Evolutionary conservation across 2,797 vertebrate species (phyloP).

Genomic region (Triplophysa yarkandensis): DNA sequence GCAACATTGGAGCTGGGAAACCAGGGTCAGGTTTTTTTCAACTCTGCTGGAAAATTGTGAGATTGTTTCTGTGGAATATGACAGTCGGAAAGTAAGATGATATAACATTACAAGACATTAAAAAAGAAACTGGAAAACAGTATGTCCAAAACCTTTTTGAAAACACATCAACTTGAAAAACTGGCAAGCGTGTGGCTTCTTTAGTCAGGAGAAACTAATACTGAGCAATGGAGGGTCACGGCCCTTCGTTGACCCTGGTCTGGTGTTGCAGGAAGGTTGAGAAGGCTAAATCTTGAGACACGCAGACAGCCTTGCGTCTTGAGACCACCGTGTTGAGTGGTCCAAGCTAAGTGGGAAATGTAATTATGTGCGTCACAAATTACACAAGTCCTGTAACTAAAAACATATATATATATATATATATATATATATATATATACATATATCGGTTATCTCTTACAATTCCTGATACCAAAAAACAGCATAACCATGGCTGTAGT

Average conservation of each 20-base stretch:
- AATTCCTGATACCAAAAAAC: no score
- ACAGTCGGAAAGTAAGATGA: no score
- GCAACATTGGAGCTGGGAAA: slow-evolving; percentile 23
- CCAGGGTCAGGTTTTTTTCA: slow-evolving; percentile 4
- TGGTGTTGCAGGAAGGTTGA: slow-evolving; percentile 30
- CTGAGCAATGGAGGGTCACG: slow-evolving; percentile 16
- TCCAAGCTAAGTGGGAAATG: slow-evolving; percentile 42
- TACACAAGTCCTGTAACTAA: not conserved
- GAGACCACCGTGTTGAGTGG: slow-evolving; percentile 15
- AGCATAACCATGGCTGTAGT: no score
- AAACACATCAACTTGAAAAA: not conserved
- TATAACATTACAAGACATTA: no score
- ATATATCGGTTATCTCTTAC: no score
- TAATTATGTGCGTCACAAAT: slow-evolving; percentile 4
- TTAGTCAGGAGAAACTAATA: slow-evolving; percentile 4
- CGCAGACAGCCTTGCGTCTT: slow-evolving; percentile 8
- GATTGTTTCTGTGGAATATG: not conserved
- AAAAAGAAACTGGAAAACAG: slow-evolving; percentile 6
- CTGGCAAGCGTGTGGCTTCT: slow-evolving; percentile 6
- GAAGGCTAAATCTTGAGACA: slow-evolving; percentile 31
- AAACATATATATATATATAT: not conserved
- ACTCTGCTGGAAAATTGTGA: not conserved
- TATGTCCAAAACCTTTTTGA: not conserved
- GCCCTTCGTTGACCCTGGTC: slow-evolving; percentile 33
- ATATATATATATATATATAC: not conserved